Percentiles rank a stretch among this genome's conserved stretches.
phyloP scores from a whole-genome alignment of 2,113 vertebrate genomes.

The Phrynocephalus versicolor region DNA sequence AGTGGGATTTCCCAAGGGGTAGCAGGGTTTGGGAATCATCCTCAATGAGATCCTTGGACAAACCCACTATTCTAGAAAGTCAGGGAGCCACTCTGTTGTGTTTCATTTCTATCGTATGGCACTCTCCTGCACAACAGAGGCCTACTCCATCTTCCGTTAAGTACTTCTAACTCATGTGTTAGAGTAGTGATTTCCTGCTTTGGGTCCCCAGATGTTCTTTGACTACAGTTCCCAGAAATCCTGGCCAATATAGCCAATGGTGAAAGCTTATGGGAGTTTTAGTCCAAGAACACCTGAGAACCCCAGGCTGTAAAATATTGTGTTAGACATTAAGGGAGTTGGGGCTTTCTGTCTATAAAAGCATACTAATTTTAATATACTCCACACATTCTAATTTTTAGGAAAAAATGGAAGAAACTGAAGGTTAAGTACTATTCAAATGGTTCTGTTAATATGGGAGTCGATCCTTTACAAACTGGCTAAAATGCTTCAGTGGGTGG shows the following conservation, averaged over 20 bases:
- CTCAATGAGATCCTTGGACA: background rate
- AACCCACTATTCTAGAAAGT: no score
- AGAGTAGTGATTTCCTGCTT: no score
- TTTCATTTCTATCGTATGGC: no score
- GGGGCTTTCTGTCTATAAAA: slow-evolving; percentile 20
- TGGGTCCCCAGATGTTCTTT: no score
- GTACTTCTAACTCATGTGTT: background rate
- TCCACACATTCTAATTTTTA: slow-evolving; percentile 27
- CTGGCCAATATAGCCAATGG: no score
- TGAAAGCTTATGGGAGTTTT: no score
- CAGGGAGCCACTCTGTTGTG: no score
- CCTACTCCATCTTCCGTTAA: no score
- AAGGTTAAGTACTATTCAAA: slow-evolving; percentile 57
- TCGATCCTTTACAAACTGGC: slow-evolving; percentile 42
- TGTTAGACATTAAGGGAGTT: background rate
- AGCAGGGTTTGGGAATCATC: background rate
- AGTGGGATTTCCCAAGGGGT: background rate
- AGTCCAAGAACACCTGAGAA: no score
- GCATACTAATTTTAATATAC: slow-evolving; percentile 12
- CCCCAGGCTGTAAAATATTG: background rate
- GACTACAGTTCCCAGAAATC: no score
- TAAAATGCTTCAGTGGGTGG: slow-evolving; percentile 39
- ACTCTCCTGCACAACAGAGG: no score
- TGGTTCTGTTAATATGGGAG: slow-evolving; percentile 44
- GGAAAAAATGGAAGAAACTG: slow-evolving; percentile 23